These are phyloP conservation scores for Gadus chalcogrammus DNA, from an alignment of 2,113 vertebrate genomes.

Conservation along the genomic window DNA sequence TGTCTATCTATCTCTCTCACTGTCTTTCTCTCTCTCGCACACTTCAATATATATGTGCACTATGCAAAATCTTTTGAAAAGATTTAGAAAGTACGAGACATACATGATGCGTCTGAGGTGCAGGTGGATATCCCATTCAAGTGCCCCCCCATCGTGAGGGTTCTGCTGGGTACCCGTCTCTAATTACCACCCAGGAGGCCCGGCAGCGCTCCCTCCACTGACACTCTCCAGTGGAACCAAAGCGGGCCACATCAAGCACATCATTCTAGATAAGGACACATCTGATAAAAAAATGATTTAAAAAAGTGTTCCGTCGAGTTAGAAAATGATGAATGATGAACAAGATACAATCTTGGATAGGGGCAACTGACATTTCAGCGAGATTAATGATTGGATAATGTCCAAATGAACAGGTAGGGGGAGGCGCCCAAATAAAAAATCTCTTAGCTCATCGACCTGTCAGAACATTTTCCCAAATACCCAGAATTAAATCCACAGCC, in stretches of 20 bases:
- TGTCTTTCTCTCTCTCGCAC: too few species aligned
- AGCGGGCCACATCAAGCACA: conserved; percentile 34
- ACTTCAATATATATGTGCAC: too few species aligned
- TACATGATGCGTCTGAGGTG: not conserved
- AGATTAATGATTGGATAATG: too few species aligned
- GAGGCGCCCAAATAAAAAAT: too few species aligned
- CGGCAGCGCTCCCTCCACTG: conserved; percentile 25
- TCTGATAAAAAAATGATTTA: not conserved
- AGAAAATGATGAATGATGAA: not conserved
- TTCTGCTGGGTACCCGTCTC: conserved; percentile 30
- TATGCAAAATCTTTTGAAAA: too few species aligned
- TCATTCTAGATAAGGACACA: conserved; percentile 25
- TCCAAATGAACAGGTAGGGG: too few species aligned
- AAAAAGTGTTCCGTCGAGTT: conserved; percentile 29
- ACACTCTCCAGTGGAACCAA: conserved; percentile 40
- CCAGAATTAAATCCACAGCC: conserved; percentile 31
- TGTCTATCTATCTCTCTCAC: too few species aligned
- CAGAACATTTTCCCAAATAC: too few species aligned
- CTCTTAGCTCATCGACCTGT: too few species aligned
- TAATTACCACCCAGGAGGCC: conserved; percentile 63
- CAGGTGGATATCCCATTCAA: conserved; percentile 21
- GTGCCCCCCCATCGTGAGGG: conserved; percentile 54
- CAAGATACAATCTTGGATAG: not conserved
- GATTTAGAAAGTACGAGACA: not conserved
- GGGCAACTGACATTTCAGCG: not conserved